A percentile compares a stretch with the other conserved stretches of the same genome.
Conservation (phyloP, 1,140 invertebrate species). For the Akabosia matsudoensis region DNA sequence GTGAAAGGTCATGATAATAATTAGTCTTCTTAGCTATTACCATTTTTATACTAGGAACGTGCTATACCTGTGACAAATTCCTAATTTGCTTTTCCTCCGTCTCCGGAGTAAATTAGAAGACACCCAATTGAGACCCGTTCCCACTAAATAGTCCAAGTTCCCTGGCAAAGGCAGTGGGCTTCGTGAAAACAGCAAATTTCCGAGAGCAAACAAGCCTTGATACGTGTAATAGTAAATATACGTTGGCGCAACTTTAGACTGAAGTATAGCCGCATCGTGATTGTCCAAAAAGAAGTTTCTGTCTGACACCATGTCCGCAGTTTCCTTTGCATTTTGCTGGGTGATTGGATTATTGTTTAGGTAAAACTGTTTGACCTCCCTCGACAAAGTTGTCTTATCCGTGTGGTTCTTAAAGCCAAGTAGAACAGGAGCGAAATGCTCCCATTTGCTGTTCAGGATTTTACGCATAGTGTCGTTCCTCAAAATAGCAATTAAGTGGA, state of each 20-base stretch:
- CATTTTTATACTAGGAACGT: neutral
- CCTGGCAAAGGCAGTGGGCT: slow-evolving; percentile 17
- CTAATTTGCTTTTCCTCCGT: slow-evolving; percentile 29
- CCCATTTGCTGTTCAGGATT: slow-evolving; percentile 40
- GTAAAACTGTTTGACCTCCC: neutral
- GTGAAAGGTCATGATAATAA: no score
- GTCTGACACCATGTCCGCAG: slow-evolving; percentile 37
- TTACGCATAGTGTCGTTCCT: slow-evolving; percentile 35
- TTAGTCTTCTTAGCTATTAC: no score
- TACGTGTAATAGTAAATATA: slow-evolving; percentile 40
- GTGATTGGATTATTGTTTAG: neutral
- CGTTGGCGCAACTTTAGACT: slow-evolving; percentile 18
- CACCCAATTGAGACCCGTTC: slow-evolving; percentile 33
- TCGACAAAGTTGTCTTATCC: neutral
- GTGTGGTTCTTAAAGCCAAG: slow-evolving; percentile 36
- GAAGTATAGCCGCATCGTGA: slow-evolving; percentile 32
- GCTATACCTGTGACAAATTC: slow-evolving; percentile 12
- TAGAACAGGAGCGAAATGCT: slow-evolving; percentile 33
- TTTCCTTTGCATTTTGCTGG: slow-evolving; percentile 18
- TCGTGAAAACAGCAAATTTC: slow-evolving; percentile 31
- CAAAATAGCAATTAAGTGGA: slow-evolving; percentile 35
- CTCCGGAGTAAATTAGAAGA: slow-evolving; percentile 31
- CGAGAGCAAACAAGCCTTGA: slow-evolving; percentile 31
- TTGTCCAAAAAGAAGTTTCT: slow-evolving; percentile 37
- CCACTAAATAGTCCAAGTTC: slow-evolving; percentile 24